Conservation (phyloP, 2,113 vertebrate genomes). For the Mesembrinibis cayennensis region DNA sequence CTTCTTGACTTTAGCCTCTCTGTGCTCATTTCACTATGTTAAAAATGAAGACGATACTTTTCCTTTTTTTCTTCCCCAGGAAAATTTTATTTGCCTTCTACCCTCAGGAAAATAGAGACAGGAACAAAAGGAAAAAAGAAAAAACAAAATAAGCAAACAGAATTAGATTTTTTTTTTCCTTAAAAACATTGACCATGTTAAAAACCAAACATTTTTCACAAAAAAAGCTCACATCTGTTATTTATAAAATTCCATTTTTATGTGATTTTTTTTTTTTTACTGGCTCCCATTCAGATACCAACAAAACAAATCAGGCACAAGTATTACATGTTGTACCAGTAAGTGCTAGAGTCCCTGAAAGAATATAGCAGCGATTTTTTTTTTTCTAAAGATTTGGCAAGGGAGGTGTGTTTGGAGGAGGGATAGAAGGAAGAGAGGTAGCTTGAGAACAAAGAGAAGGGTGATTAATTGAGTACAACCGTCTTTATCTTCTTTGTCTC, state of each 20-base stretch:
- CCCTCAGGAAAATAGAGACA: background rate
- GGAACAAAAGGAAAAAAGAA: background rate
- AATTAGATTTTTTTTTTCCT: background rate
- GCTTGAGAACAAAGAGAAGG: slow-evolving; percentile 50
- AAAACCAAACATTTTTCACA: background rate
- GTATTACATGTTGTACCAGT: slow-evolving; percentile 46
- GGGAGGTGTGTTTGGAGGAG: slow-evolving; percentile 27
- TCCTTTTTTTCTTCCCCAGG: background rate
- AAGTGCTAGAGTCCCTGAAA: slow-evolving; percentile 44
- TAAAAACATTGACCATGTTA: background rate
- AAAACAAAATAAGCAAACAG: background rate
- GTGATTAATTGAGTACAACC: slow-evolving; percentile 40
- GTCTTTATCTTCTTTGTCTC: slow-evolving; percentile 39
- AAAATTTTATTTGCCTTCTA: background rate
- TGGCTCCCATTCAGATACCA: background rate
- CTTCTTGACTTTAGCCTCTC: background rate
- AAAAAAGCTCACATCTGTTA: slow-evolving; percentile 30
- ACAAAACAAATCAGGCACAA: background rate
- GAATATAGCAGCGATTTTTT: background rate
- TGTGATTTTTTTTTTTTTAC: background rate
- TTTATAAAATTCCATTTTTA: slow-evolving; percentile 51
- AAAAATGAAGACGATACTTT: background rate
- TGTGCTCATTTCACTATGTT: background rate
- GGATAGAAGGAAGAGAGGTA: slow-evolving; percentile 16
- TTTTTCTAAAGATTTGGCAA: slow-evolving; percentile 31